Evolutionary conservation across 37 sponge, comb jelly and placozoan species (phyloP).

Genomic region (Corticium candelabrum): DNA sequence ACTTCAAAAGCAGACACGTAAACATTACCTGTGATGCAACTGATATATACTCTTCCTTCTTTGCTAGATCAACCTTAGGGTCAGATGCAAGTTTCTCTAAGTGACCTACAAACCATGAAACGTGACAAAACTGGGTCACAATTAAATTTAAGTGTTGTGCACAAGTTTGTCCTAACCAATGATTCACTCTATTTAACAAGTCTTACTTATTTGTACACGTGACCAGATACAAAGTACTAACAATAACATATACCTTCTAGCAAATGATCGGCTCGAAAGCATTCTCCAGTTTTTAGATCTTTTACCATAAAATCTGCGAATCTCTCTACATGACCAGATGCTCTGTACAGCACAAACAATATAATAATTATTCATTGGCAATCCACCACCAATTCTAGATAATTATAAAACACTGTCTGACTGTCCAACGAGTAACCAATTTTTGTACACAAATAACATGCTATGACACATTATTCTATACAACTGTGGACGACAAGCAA

Average conservation of each 20-base stretch:
- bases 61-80: not conserved
- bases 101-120: no score
- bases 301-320: constrained; percentile 95
- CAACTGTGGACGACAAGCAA: not conserved
- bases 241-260: constrained; percentile 22
- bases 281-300: constrained; percentile 83
- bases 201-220: no score
- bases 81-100: constrained; percentile 23
- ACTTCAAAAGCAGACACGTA: no score
- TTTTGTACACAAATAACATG: not conserved
- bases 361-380: no score
- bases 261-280: constrained; percentile 92
- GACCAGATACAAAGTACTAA: no score
- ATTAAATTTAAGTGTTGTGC: no score
- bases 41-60: constrained; percentile 21
- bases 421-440: not conserved
- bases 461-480: not conserved
- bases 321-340: constrained; percentile 88
- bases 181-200: no score
- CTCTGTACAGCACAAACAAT: constrained; percentile 32
- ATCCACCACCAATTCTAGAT: no score
- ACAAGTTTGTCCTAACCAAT: no score
- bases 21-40: constrained; percentile 6
- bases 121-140: no score
- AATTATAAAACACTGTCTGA: no score